Evolutionary conservation across 2,113 vertebrate genomes (phyloP), one percentile per base, ranked within the genome.

Genomic region (Rhadina sibilatrix): DNA sequence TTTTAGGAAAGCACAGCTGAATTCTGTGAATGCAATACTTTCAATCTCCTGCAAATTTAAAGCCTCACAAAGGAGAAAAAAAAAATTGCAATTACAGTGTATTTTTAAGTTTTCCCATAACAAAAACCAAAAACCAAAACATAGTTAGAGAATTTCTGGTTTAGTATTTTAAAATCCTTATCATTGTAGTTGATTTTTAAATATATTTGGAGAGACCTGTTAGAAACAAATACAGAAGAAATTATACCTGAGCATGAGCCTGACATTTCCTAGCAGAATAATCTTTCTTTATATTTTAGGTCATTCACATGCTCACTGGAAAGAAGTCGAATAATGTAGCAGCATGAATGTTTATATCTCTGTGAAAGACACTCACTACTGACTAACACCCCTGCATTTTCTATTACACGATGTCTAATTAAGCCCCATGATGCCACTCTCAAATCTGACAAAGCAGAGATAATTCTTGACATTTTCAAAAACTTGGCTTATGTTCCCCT

Each of bases 381-480:
- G 93, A 76, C 94, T 97, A 96, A 97, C 96, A 96, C 91, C 93
- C 87, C 90, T 88, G 95, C 72, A 96, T 98, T 97, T 96, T 97
- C 95, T 95, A 90, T 91, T 97, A 95, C 95, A 95, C 31, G 35
- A 96, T 96, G 95, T 97, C 96, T 97, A 97, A 98, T 97, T 97
- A 97, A 97, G 95, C 92, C 97, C 96, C 97, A 96, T 94, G 97
- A 97, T 66, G 96, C 91, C 96, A 86, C 92, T 97, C 83, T 96
- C 87, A 97, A 96, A 57, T 95, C 93, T 97, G 65, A 94, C 89
- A 97, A 97, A 96, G 85, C 93, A 95, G 96, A 97, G 95, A 96
- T 95, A 97, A 98, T 96, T 97, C 91, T 91, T 94, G 96, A 94
- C 93, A 97, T 97, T 97, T 98, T 97, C 86, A 97, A 93, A 97